Base-by-base conservation (phyloP, 2,888 invertebrate genomes). In the Ennomos erosarius region DNA sequence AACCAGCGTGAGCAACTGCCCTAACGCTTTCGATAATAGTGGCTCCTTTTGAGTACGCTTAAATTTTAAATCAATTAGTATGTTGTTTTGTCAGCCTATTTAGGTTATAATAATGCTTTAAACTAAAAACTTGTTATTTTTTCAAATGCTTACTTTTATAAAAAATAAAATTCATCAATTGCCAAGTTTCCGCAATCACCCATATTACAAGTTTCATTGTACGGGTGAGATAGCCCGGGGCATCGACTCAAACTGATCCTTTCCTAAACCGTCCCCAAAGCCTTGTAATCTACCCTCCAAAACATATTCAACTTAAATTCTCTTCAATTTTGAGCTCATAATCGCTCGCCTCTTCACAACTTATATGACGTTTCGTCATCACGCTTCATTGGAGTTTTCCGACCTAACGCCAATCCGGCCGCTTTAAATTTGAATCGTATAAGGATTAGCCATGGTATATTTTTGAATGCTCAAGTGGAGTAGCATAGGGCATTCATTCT, bases 321-420 rank as follows among this genome's bases (percentile, higher is more conserved):
- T 1, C 39, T 36, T 71, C 65, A 71, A 72, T 76, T 74, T 77
- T 81, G 74, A 64, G 87, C 70, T 78, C 81, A 87, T 79, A 85
- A 84, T 86, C 79, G 84, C 74, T 75, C 74, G 75, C 70, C 67
- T 73, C 66, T 68, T 75, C 73, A 71, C 71, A 76, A 80, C 81
- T 81, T 85, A 85, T 91, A 90, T 88, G 90, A 90, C 90, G 82
- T 90, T 90, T 81, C 83, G 83, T 88, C 88, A 85, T 77, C 77
- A 74, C 65, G 61, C 52, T 58, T 48, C 59, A 56, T 64, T 65
- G 66, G 62, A 54, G 66, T 69, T 74, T 73, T 70, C 68, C 68
- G 71, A 80, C 75, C 85, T 89, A 85, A 71, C 74, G 81, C 79
- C 84, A 68, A 39, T 50, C 55, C 53, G 44, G 45, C 51, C 11